A percentile compares a stretch with the other conserved stretches of the same genome.
Conservation (phyloP, 1,140 invertebrate species). For the Rhizoglyphus robini region DNA sequence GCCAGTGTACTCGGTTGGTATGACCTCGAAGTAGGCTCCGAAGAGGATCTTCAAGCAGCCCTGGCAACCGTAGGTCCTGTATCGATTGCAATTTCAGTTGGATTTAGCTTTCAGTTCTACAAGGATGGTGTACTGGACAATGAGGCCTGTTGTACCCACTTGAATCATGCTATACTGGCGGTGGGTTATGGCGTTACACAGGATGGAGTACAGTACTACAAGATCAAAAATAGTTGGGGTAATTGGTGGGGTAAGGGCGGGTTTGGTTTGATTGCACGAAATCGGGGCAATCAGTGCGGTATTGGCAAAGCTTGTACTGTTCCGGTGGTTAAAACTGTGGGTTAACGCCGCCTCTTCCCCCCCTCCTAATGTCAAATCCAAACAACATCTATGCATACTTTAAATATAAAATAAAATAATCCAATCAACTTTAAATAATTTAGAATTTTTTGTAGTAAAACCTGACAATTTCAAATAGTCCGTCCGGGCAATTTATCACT, state of each 20-base stretch:
- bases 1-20: constrained; percentile 22
- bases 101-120: constrained; percentile 55
- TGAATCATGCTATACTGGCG: constrained; percentile 79
- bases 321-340: constrained; percentile 31
- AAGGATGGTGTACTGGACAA: constrained; percentile 48
- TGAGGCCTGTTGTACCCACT: constrained; percentile 48
- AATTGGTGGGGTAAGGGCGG: constrained; percentile 26
- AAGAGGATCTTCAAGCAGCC: constrained; percentile 36
- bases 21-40: constrained; percentile 25
- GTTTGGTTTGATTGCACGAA: constrained; percentile 34
- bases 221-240: constrained; percentile 58
- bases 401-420: neutral
- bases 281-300: constrained; percentile 34
- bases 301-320: constrained; percentile 33
- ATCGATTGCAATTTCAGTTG: constrained; percentile 40
- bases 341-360: too few relatives aligned
- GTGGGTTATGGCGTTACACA: constrained; percentile 69
- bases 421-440: neutral
- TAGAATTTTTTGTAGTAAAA: neutral
- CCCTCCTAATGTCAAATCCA: too few relatives aligned
- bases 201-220: constrained; percentile 54
- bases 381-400: neutral
- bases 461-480: neutral
- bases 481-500: neutral
- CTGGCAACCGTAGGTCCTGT: constrained; percentile 45